Conservation (phyloP, 2,797 vertebrate species). For the Enteromius afrohamiltoni region DNA sequence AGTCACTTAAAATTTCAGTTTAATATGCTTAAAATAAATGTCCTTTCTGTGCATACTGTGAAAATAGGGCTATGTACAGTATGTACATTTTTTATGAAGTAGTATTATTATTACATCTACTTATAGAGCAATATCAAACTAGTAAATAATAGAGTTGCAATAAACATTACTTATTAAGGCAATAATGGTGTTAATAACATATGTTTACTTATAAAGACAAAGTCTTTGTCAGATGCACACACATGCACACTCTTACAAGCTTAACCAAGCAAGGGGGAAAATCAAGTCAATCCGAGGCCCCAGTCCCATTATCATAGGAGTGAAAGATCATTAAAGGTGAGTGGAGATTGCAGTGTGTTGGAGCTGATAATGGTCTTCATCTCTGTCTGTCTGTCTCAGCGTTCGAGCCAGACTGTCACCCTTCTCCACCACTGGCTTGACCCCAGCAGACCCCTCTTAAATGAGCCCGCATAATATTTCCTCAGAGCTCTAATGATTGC, state of each 20-base stretch:
- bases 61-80: neutral
- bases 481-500: conserved; percentile 53
- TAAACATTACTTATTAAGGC: neutral
- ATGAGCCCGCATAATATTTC: conserved; percentile 59
- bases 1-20: neutral
- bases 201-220: neutral
- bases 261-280: conserved; percentile 39
- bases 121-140: neutral
- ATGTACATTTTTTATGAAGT: neutral
- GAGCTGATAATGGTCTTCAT: conserved; percentile 56
- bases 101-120: neutral
- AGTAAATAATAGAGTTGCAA: neutral
- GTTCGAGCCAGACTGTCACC: conserved; percentile 47
- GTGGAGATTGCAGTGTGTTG: conserved; percentile 42
- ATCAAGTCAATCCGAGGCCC: conserved; percentile 18
- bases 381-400: conserved; percentile 43
- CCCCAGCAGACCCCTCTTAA: conserved; percentile 53
- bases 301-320: conserved; percentile 48
- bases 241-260: neutral
- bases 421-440: conserved; percentile 38
- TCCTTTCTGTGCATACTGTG: neutral
- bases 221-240: neutral
- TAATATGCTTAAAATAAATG: neutral
- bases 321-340: conserved; percentile 57
- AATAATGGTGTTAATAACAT: neutral